A percentile compares a stretch with the other conserved stretches of the same genome.
Evolutionary conservation across 2,113 vertebrate species (phyloP).

Genomic region (human (Homo sapiens)): GRCh38 chr14:82114501-82115000

Average conservation of each 20-base stretch:
- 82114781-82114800: neutral
- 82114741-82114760: neutral
- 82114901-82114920: neutral
- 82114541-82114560: neutral
- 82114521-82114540: neutral
- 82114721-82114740: neutral
- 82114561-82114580: neutral
- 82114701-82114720: neutral
- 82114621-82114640: neutral
- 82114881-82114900: neutral
- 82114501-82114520: neutral
- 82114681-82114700: neutral
- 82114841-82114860: neutral
- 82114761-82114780: rapidly evolving
- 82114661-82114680: neutral
- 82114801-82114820: neutral
- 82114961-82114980: neutral
- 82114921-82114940: neutral
- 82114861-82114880: neutral
- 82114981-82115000: neutral
- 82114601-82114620: neutral
- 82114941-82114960: neutral
- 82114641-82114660: neutral
- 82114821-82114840: neutral
- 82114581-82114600: neutral